Evolutionary conservation across 2,888 invertebrate genomes (phyloP).

Genomic region (Epistrophella euchroma): DNA sequence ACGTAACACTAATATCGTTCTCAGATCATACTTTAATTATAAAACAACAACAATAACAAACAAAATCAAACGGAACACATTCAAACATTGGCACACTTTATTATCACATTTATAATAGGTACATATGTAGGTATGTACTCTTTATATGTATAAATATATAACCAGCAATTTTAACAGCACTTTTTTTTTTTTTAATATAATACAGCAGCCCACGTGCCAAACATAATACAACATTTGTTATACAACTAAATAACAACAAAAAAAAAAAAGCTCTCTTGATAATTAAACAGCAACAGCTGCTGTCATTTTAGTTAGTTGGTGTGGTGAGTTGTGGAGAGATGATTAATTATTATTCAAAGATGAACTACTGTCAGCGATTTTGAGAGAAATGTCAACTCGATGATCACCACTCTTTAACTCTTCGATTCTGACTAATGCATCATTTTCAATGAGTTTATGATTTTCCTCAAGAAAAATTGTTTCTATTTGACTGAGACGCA

Average conservation of each 20-base stretch:
- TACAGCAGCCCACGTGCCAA: slow-evolving; percentile 46
- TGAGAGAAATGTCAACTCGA: slow-evolving; percentile 6
- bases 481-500: slow-evolving; percentile 25
- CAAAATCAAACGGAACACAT: slow-evolving; percentile 47
- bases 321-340: slow-evolving; percentile 11
- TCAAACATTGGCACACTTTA: slow-evolving; percentile 50
- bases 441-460: slow-evolving; percentile 37
- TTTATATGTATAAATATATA: too few species aligned
- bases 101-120: slow-evolving; percentile 44
- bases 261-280: slow-evolving; percentile 24
- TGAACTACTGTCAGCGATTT: background rate
- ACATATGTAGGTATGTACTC: too few species aligned
- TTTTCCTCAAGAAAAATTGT: slow-evolving; percentile 47
- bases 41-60: slow-evolving; percentile 15
- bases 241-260: background rate
- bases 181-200: slow-evolving; percentile 29
- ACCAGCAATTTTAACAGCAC: slow-evolving; percentile 39
- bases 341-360: slow-evolving; percentile 1
- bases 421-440: slow-evolving; percentile 53
- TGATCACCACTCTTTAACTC: slow-evolving; percentile 44
- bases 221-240: slow-evolving; percentile 14
- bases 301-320: slow-evolving; percentile 19
- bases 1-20: slow-evolving; percentile 34
- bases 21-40: slow-evolving; percentile 21
- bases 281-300: slow-evolving; percentile 7